Conservation (phyloP, 2,797 vertebrate species). For the Pseudochaenichthys georgianus region DNA sequence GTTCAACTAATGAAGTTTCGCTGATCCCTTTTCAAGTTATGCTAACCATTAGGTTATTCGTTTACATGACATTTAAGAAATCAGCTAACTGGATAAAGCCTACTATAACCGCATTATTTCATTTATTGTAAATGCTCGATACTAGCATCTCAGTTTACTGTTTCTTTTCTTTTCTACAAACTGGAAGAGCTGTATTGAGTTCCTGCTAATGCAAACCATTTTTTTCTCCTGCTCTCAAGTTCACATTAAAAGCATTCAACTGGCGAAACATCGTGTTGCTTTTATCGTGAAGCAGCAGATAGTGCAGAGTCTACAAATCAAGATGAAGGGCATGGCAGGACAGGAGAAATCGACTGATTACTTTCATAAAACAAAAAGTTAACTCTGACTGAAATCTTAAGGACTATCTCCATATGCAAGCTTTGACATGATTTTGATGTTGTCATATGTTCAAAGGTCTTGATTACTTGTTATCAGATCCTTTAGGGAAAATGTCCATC, state of each 20-base stretch:
- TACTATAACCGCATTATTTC: conserved; percentile 1
- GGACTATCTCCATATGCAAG: not conserved
- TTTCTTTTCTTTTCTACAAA: not conserved
- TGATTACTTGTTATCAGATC: conserved; percentile 18
- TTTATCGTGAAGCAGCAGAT: not conserved
- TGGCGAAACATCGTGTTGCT: not conserved
- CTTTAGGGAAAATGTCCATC: conserved; percentile 2
- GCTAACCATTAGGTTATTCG: not conserved
- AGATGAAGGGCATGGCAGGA: not conserved
- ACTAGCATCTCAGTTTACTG: conserved; percentile 3
- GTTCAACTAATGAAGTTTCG: not conserved
- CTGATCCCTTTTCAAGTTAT: not conserved
- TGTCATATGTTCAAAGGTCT: not conserved
- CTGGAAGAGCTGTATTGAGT: not conserved
- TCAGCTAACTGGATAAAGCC: not conserved
- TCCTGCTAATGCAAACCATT: conserved; percentile 19
- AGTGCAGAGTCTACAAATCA: not conserved
- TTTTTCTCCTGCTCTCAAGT: not conserved
- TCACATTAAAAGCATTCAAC: conserved; percentile 12
- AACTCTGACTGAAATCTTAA: conserved; percentile 1
- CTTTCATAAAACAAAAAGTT: not conserved
- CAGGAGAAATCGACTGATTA: not conserved
- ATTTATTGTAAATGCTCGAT: not conserved
- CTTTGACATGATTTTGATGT: not conserved
- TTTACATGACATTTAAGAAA: conserved; percentile 10